These are phyloP conservation scores for Ictidomys tridecemlineatus DNA, from an alignment of 2,113 vertebrate genomes.

Conservation along the genomic window DNA sequence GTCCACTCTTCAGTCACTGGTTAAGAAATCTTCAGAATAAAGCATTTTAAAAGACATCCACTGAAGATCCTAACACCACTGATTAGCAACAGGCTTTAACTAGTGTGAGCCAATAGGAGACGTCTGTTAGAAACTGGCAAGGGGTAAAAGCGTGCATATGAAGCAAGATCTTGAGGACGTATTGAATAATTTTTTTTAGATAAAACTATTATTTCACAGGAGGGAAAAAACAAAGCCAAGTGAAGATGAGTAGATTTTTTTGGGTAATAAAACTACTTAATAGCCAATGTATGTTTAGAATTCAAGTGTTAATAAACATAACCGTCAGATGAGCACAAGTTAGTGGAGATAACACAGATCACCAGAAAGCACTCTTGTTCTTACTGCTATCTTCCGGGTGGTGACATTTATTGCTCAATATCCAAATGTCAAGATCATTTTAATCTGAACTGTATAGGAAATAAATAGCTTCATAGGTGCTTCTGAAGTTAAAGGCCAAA, in stretches of 20 bases:
- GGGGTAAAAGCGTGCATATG: neutral
- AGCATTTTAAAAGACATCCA: slow-evolving; percentile 24
- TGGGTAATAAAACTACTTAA: neutral
- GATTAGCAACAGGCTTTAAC: neutral
- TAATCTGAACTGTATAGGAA: neutral
- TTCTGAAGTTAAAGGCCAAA: neutral
- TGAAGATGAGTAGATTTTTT: neutral
- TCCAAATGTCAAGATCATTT: neutral
- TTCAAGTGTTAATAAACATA: neutral
- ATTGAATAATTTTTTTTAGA: neutral
- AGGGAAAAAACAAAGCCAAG: neutral
- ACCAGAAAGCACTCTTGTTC: neutral
- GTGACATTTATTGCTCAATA: neutral
- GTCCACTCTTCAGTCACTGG: neutral
- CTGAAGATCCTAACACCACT: neutral
- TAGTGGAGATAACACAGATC: neutral
- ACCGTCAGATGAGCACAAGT: neutral
- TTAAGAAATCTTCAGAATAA: neutral
- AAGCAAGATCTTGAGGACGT: neutral
- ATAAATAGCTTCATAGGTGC: neutral
- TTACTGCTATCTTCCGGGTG: neutral
- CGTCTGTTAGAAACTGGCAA: neutral
- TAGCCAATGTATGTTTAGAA: neutral
- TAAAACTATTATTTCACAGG: slow-evolving; percentile 22
- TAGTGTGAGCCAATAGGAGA: neutral